Conservation (phyloP, 1,140 invertebrate species). For the honey bee (Apis mellifera) region Amel_HAv3.1 CM009933.2:3667001-3667500, state of each 20-base stretch:
- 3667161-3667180: neutral
- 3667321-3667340: no score
- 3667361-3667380: no score
- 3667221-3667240: neutral
- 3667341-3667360: no score
- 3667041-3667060: neutral
- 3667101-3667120: neutral
- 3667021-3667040: neutral
- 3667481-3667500: no score
- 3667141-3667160: neutral
- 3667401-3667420: no score
- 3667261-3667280: no score
- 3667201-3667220: neutral
- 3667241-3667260: neutral
- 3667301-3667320: no score
- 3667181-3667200: neutral
- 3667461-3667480: no score
- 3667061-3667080: neutral
- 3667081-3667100: neutral
- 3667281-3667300: no score
- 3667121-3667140: neutral
- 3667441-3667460: no score
- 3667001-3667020: neutral
- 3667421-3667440: no score
- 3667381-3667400: no score